Evolutionary conservation across 2,113 vertebrate genomes (phyloP).

Genomic region (Callaeas wilsoni): DNA sequence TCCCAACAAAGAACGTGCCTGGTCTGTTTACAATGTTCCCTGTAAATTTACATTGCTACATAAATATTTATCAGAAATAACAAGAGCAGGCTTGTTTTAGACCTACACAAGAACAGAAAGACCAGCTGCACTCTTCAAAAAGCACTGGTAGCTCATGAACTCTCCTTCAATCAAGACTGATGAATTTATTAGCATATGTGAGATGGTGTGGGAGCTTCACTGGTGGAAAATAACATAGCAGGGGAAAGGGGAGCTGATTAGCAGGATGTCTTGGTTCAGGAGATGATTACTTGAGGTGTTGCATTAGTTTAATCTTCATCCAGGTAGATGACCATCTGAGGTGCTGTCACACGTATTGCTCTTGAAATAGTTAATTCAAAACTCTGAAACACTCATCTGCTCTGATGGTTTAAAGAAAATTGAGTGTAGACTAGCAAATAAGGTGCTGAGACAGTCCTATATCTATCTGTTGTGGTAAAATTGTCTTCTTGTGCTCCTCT

Average conservation of each 20-base stretch:
- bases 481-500: not conserved
- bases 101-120: not conserved
- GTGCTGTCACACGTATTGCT: not conserved
- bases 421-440: not conserved
- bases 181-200: constrained; percentile 20
- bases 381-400: not conserved
- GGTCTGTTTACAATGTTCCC: not conserved
- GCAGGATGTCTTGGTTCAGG: not conserved
- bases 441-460: not conserved
- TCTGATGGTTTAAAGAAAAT: not conserved
- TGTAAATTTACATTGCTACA: not conserved
- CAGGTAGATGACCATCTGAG: not conserved
- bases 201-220: not conserved
- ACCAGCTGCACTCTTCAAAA: not conserved
- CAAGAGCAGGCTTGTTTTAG: not conserved
- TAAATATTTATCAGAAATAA: constrained; percentile 48
- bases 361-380: not conserved
- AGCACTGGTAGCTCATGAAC: not conserved
- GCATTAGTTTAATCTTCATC: not conserved
- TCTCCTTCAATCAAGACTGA: constrained; percentile 2
- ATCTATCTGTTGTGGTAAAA: not conserved
- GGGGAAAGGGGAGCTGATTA: not conserved
- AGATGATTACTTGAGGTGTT: not conserved
- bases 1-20: not conserved
- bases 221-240: not conserved